Percentiles rank a stretch among this genome's conserved stretches.
These are phyloP conservation scores for Plebejus argus DNA, from an alignment of 2,888 invertebrate species.

Conservation along the genomic window DNA sequence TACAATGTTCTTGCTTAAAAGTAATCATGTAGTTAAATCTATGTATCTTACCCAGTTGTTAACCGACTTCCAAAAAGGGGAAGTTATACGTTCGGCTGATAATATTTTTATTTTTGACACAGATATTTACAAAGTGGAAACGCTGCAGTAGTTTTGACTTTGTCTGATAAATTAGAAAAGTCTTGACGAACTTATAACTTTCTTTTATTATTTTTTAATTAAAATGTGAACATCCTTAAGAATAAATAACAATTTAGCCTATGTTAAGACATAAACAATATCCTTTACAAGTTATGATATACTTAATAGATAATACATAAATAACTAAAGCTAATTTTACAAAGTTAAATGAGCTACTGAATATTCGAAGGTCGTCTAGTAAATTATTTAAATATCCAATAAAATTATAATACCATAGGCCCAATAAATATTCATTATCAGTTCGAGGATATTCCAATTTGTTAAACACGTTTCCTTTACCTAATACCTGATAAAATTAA, in stretches of 20 bases:
- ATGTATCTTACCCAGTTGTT: no score
- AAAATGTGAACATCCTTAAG: not conserved
- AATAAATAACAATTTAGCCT: not conserved
- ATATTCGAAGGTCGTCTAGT: not conserved
- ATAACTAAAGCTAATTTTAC: not conserved
- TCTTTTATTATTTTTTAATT: not conserved
- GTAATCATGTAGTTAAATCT: no score
- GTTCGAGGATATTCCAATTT: constrained; percentile 1
- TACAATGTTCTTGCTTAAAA: no score
- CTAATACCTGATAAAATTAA: not conserved
- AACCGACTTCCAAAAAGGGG: no score
- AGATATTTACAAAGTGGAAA: no score
- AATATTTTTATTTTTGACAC: no score
- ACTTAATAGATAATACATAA: not conserved
- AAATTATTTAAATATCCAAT: not conserved
- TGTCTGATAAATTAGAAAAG: not conserved
- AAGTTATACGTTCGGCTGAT: no score
- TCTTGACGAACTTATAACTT: not conserved
- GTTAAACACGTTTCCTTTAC: constrained; percentile 2
- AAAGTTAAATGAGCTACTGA: not conserved
- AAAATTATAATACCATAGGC: not conserved
- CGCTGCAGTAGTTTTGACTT: no score
- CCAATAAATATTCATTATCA: constrained; percentile 12
- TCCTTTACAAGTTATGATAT: not conserved
- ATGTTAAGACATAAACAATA: not conserved